A percentile compares a stretch with the other conserved stretches of the same genome.
phyloP scores from a whole-genome alignment of 2,113 vertebrate genomes.

The Plectropomus leopardus region DNA sequence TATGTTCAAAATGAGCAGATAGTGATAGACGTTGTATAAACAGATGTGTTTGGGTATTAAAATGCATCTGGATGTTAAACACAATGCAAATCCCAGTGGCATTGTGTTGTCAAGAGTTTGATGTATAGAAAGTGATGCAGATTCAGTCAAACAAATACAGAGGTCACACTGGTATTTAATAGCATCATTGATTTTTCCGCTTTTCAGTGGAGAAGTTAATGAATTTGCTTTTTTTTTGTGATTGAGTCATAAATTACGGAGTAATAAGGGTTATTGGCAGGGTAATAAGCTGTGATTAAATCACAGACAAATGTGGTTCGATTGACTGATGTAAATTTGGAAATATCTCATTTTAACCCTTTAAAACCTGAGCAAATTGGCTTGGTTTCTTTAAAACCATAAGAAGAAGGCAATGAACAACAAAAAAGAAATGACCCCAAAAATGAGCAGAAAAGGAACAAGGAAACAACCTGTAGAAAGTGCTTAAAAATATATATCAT shows the following conservation, averaged over 20 bases:
- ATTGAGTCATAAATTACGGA: background rate
- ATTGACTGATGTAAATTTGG: background rate
- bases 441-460: too few relatives aligned
- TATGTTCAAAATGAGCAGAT: conserved; percentile 37
- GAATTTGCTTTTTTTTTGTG: too few relatives aligned
- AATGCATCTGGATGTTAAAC: conserved; percentile 33
- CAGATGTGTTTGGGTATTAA: conserved; percentile 51
- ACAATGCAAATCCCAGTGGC: background rate
- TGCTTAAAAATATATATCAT: too few relatives aligned
- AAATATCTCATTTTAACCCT: too few relatives aligned
- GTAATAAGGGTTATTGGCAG: background rate
- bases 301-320: background rate
- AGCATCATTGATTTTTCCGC: background rate
- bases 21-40: conserved; percentile 33
- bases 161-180: background rate
- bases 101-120: background rate
- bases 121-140: background rate
- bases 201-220: too few relatives aligned
- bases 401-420: too few relatives aligned
- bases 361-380: too few relatives aligned
- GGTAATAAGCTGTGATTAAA: too few relatives aligned
- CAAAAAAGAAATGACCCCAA: too few relatives aligned
- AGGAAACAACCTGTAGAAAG: too few relatives aligned
- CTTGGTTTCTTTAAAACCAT: too few relatives aligned
- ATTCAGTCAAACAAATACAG: background rate